phyloP scores from a whole-genome alignment of 2,888 invertebrate species.

The Lomographa bimaculata region DNA sequence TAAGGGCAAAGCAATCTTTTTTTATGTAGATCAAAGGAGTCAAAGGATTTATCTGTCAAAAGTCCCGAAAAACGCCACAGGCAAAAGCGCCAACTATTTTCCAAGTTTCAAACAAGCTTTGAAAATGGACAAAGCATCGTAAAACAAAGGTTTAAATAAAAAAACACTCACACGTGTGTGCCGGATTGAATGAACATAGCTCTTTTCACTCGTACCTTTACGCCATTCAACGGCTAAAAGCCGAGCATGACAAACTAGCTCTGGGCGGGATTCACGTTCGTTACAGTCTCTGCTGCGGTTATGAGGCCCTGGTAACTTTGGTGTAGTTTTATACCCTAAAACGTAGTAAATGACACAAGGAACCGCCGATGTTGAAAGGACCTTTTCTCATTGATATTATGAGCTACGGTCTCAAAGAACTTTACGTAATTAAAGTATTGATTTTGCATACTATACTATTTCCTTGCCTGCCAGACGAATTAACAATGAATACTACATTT shows the following conservation, averaged over 20 bases:
- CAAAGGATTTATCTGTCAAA: conserved; percentile 5
- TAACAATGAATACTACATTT: too few species aligned
- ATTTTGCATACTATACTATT: too few species aligned
- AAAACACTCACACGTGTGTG: conserved; percentile 6
- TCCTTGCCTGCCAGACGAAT: too few species aligned
- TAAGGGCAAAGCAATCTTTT: too few species aligned
- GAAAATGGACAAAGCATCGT: conserved; percentile 18
- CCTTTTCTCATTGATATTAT: too few species aligned
- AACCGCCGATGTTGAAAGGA: too few species aligned
- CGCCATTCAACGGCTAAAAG: conserved; percentile 26
- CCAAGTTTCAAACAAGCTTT: background rate
- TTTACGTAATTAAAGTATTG: too few species aligned
- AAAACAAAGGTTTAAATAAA: conserved; percentile 9
- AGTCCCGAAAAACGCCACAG: background rate
- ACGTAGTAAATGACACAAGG: too few species aligned
- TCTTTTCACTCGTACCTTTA: conserved; percentile 20
- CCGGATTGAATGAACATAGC: conserved; percentile 4
- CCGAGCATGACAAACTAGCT: conserved; percentile 12
- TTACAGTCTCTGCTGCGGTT: conserved; percentile 12
- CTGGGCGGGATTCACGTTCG: conserved; percentile 6
- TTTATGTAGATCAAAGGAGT: conserved; percentile 1
- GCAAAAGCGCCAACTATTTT: background rate
- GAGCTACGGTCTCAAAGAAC: too few species aligned
- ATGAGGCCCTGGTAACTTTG: conserved; percentile 10
- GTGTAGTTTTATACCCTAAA: conserved; percentile 7